Conservation (phyloP, 2,797 vertebrate species). For the Psittacula derbiana region DNA sequence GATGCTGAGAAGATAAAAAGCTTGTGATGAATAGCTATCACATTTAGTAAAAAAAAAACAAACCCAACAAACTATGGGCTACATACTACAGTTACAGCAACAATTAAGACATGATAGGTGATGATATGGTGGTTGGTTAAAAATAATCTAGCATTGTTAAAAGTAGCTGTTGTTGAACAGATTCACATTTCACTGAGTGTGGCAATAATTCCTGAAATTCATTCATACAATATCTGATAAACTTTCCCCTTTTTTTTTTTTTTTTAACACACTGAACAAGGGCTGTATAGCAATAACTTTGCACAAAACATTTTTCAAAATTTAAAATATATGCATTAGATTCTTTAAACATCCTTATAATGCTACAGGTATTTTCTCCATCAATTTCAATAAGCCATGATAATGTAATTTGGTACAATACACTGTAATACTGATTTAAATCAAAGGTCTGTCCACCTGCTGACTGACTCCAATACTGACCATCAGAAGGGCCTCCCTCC, state of each 20-base stretch:
- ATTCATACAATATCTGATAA: background rate
- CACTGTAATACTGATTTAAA: background rate
- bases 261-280: background rate
- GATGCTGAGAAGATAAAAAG: background rate
- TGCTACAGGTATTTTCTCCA: background rate
- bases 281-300: background rate
- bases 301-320: accelerated
- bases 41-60: background rate
- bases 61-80: background rate
- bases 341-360: background rate
- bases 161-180: background rate
- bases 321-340: background rate
- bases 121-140: background rate
- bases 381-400: background rate
- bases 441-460: background rate
- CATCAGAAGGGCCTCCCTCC: background rate
- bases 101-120: background rate
- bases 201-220: background rate
- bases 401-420: background rate
- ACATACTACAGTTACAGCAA: background rate
- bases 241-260: background rate
- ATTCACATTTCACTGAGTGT: background rate
- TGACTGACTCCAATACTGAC: background rate
- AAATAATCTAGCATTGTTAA: background rate
- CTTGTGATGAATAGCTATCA: background rate